Evolutionary conservation across 2,113 vertebrate species (phyloP).

Genomic region (Channa maculata): DNA sequence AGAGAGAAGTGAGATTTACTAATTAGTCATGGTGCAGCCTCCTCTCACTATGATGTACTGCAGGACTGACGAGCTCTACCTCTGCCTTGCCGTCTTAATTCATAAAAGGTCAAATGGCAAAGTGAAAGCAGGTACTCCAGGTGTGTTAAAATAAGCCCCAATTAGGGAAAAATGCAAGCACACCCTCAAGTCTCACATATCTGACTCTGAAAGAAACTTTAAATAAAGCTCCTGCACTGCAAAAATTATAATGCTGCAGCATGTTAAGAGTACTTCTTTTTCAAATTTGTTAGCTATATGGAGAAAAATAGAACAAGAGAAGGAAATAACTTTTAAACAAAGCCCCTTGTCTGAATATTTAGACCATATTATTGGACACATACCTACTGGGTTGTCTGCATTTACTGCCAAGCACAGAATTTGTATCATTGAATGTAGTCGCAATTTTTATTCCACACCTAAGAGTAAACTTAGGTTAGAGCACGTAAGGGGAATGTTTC

Average conservation of each 20-base stretch:
- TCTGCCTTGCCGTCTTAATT: conserved; percentile 70
- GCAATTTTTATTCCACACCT: neutral
- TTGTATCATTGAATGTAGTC: neutral
- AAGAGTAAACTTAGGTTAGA: neutral
- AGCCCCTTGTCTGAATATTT: neutral
- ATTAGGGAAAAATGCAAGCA: conserved; percentile 76
- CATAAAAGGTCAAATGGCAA: conserved; percentile 78
- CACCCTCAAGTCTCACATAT: conserved; percentile 63
- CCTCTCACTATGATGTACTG: conserved; percentile 60
- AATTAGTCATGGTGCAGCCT: conserved; percentile 79
- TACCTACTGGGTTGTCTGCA: neutral
- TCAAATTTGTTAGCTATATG: conserved; percentile 3
- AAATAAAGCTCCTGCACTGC: conserved; percentile 39
- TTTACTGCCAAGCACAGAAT: neutral
- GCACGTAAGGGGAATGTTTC: neutral
- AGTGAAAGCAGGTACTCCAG: conserved; percentile 77
- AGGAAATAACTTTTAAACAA: conserved; percentile 5
- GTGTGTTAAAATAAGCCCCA: conserved; percentile 75
- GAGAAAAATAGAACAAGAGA: conserved; percentile 8
- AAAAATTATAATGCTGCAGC: conserved; percentile 20
- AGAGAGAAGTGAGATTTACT: conserved; percentile 73
- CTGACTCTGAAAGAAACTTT: conserved; percentile 55
- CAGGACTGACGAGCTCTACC: conserved; percentile 63
- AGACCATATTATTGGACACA: neutral
- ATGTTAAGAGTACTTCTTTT: conserved; percentile 4